Evolutionary conservation across 2,888 invertebrate genomes (phyloP), one percentile per base, ranked within the genome.

Genomic region (Griposia aprilina): DNA sequence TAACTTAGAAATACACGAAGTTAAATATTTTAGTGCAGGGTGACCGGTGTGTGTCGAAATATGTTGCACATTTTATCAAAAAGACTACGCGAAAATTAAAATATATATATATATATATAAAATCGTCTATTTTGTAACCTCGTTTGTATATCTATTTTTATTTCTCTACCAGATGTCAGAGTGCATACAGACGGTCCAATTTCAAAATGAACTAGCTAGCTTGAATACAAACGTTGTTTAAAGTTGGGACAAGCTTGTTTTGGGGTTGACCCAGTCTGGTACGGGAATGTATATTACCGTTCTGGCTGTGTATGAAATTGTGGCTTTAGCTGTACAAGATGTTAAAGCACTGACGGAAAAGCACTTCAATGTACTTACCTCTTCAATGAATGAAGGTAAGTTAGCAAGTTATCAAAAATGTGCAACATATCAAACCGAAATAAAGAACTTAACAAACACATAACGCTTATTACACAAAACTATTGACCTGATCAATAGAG

Each of bases 401-500:
- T 48, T 1, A 55, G 17, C 1, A 17, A 70, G 55, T 23, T 13
- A 26, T 45, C 7, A 60, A 63, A 77, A 82, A 83, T 81, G 73
- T 79, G 84, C 84, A 84, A 85, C 86, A 80, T 48, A 81, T 76
- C 68, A 81, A 74, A 80, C 85, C 79, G 72, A 76, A 83, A 88
- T 75, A 76, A 50, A 74, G 66, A 79, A 84, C 79, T 84, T 89
- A 86, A 87, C 89, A 89, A 91, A 89, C 86, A 91, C 81, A 90
- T 77, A 23, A 87, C 92, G 93, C 95, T 95, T 95, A 91, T 88
- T 87, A 88, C 86, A 88, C 80, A 79, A 66, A 91, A 92, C 93
- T 95, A 94, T 96, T 96, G 95, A 96, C 94, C 13, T 89, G 26
- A 94, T 96, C 95, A 97, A 96, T 91, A 95, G 93, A 90, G 89